Evolutionary conservation across 2,888 invertebrate species (phyloP), one percentile per base, ranked within the genome.

Genomic region (Eugnorisma glareosa): DNA sequence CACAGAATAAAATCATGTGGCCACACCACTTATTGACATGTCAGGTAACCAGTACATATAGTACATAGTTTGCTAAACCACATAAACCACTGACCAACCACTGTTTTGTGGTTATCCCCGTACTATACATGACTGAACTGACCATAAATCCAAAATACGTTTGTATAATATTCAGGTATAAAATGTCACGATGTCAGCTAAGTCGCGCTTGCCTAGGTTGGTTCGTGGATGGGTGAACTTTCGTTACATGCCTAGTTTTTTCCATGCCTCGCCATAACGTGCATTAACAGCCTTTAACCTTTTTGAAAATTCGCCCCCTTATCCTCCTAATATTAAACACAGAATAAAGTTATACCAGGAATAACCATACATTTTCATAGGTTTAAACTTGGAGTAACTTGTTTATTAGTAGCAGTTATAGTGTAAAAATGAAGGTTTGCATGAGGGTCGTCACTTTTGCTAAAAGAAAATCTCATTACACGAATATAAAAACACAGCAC

Each of bases 21-120:
- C 37, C 37, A n/a, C 0, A 37, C 37, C 63, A 63, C 37, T 15
- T 21, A 40, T 8, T 28, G 48, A 57, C 40, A 37, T 35, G 28
- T n/a, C 28, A 35, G 40, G 21, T 21, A 21, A 31, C 31, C 40
- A 63, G 21, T n/a, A 18, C 6, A 3, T n/a, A n/a, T n/a, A n/a
- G n/a, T 40, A 43, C 15, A n/a, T 37, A 21, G n/a, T 7, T 54
- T 10, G 21, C 48, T 48, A 31, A 64, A 66, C 81, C 78, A 81
- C 78, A 40, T 1, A n/a, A 35, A 48, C 57, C 57, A 57, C 15
- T 1, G 2, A 0, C 28, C n/a, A 6, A 61, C 80, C 31, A 57
- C 57, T 40, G 18, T 54, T 72, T 57, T 80, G 73, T 71, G 81
- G 81, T 66, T 64, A 4, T 35, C 15, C 18, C 31, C 2, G 35